These are phyloP conservation scores for Ptychoptera albimana DNA, from an alignment of 2,888 invertebrate genomes.

Conservation along the genomic window DNA sequence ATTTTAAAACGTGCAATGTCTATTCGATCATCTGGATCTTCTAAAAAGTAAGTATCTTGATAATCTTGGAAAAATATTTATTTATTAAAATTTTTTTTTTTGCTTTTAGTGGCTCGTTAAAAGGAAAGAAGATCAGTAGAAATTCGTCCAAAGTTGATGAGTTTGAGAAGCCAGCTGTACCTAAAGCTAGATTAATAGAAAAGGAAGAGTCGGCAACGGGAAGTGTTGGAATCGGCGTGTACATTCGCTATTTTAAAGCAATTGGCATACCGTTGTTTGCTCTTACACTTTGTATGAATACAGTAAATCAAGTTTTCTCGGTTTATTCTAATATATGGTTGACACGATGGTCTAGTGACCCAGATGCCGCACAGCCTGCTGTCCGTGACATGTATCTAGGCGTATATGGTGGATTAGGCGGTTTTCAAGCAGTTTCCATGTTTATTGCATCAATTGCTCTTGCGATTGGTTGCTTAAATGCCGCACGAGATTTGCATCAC, in stretches of 20 bases:
- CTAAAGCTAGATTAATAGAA: slow-evolving; percentile 28
- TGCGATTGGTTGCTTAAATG: slow-evolving; percentile 35
- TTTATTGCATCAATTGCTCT: slow-evolving; percentile 32
- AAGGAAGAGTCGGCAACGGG: slow-evolving; percentile 34
- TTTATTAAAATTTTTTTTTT: not conserved
- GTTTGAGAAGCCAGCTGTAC: slow-evolving; percentile 9
- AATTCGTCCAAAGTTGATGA: not conserved
- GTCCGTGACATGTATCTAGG: slow-evolving; percentile 21
- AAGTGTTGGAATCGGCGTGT: slow-evolving; percentile 4
- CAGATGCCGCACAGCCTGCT: slow-evolving; percentile 5
- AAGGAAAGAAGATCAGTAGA: not conserved
- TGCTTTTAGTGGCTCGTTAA: not conserved
- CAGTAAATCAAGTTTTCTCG: slow-evolving; percentile 2
- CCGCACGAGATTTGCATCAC: slow-evolving; percentile 36
- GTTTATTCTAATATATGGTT: slow-evolving; percentile 6
- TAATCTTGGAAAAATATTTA: slow-evolving; percentile 1
- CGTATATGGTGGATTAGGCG: slow-evolving; percentile 26
- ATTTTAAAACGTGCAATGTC: slow-evolving; percentile 2
- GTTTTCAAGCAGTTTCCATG: slow-evolving; percentile 19
- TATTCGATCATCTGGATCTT: not conserved
- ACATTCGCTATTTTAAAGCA: slow-evolving; percentile 8
- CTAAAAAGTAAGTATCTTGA: too few species aligned
- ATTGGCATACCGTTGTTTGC: not conserved
- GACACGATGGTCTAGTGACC: slow-evolving; percentile 16
- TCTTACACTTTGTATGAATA: not conserved